These are phyloP conservation scores for Ctenomys sociabilis DNA, from an alignment of 2,113 vertebrate species.

Conservation along the genomic window DNA sequence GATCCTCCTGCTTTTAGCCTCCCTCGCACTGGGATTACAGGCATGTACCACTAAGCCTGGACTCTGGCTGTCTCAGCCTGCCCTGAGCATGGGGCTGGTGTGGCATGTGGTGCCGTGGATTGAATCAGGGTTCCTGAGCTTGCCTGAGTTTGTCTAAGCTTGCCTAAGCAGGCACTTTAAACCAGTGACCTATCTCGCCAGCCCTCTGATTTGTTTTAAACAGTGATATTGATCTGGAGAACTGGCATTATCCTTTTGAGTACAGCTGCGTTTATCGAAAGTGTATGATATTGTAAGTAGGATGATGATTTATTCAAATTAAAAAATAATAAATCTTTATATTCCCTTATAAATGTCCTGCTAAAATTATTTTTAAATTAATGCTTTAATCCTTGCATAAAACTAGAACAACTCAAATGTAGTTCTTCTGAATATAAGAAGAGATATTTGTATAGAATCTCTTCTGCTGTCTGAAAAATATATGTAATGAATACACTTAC, in stretches of 20 bases:
- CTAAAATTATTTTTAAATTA: background rate
- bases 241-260: background rate
- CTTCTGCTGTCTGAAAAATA: slow-evolving; percentile 6
- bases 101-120: too few species aligned
- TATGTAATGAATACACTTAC: slow-evolving; percentile 41
- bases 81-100: too few species aligned
- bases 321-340: background rate
- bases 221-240: background rate
- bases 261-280: background rate
- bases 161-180: too few species aligned
- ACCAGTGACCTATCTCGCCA: too few species aligned
- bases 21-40: too few species aligned
- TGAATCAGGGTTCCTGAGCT: too few species aligned
- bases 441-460: slow-evolving; percentile 44
- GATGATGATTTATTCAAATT: background rate
- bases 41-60: too few species aligned
- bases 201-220: too few species aligned
- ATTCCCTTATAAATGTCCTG: background rate
- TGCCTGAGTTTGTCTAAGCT: too few species aligned
- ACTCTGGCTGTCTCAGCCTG: too few species aligned
- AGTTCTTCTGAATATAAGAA: slow-evolving; percentile 45
- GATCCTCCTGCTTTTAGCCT: too few species aligned
- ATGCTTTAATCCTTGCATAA: slow-evolving; percentile 26
- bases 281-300: background rate
- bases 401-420: slow-evolving; percentile 32